Percentiles rank a stretch among this genome's conserved stretches.
phyloP scores from a whole-genome alignment of 1,140 invertebrate genomes.

The Aphaenogaster floridana region DNA sequence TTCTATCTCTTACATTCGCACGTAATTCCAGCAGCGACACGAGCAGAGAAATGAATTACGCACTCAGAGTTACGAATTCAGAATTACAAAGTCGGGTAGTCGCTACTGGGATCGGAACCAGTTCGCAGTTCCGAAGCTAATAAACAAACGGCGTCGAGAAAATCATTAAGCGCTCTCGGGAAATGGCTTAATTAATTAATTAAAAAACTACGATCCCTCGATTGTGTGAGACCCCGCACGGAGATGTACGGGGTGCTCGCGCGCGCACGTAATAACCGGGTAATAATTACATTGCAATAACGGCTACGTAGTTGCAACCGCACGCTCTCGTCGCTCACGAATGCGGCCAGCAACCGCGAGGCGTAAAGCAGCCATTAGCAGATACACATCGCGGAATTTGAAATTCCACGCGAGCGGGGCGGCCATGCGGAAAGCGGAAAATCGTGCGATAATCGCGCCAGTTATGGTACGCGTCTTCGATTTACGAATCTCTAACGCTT shows the following conservation, averaged over 20 bases:
- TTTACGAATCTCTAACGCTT: constrained; percentile 31
- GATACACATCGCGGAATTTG: constrained; percentile 63
- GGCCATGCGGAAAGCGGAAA: constrained; percentile 58
- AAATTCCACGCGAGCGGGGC: constrained; percentile 44
- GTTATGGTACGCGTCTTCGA: constrained; percentile 34
- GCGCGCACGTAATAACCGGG: constrained; percentile 37
- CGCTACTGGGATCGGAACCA: background rate
- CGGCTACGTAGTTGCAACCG: constrained; percentile 35
- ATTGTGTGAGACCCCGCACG: constrained; percentile 5
- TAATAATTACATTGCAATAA: constrained; percentile 54
- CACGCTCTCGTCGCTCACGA: constrained; percentile 50
- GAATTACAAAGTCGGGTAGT: constrained; percentile 20
- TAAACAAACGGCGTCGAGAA: constrained; percentile 32
- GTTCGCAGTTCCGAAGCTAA: background rate
- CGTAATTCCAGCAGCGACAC: constrained; percentile 6
- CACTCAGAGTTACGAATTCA: constrained; percentile 14
- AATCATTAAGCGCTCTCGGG: constrained; percentile 25
- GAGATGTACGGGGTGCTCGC: background rate
- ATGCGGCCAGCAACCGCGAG: constrained; percentile 26
- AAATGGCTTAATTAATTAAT: constrained; percentile 51
- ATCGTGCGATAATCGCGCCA: constrained; percentile 50
- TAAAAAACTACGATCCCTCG: constrained; percentile 24
- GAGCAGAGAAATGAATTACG: constrained; percentile 3
- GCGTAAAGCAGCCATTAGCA: constrained; percentile 59
- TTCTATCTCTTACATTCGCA: background rate